A percentile compares a stretch with the other conserved stretches of the same genome.
phyloP scores from a whole-genome alignment of 1,140 invertebrate genomes.

The Phocides pigmalion region DNA sequence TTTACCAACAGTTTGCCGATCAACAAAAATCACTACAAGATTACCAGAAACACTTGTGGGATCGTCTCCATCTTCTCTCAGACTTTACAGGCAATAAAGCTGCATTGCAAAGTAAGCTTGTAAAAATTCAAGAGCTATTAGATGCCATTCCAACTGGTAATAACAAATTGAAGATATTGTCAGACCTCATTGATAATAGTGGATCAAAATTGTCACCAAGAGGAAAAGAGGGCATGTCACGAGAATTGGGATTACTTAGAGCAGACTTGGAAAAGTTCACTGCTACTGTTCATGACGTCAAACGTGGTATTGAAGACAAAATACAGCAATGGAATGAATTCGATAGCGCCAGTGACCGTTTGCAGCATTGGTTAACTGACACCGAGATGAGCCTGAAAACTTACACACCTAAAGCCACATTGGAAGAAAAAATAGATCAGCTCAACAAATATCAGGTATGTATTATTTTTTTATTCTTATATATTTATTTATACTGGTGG shows the following conservation, averaged over 20 bases:
- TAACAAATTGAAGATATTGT: slow-evolving; percentile 88
- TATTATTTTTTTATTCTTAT: slow-evolving; percentile 35
- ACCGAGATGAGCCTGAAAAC: slow-evolving; percentile 95
- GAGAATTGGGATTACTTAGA: slow-evolving; percentile 90
- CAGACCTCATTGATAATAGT: slow-evolving; percentile 88
- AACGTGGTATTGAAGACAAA: slow-evolving; percentile 91
- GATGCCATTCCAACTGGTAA: slow-evolving; percentile 90
- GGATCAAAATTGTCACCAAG: slow-evolving; percentile 87
- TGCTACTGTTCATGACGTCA: slow-evolving; percentile 89
- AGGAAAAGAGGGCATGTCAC: slow-evolving; percentile 91
- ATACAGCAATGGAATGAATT: slow-evolving; percentile 96
- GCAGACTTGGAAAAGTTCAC: slow-evolving; percentile 93
- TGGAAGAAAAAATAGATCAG: slow-evolving; percentile 96
- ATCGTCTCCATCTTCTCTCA: slow-evolving; percentile 89
- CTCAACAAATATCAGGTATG: slow-evolving; percentile 94
- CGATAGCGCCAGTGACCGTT: slow-evolving; percentile 92
- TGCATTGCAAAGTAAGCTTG: slow-evolving; percentile 88
- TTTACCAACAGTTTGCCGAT: slow-evolving; percentile 93
- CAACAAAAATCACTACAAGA: slow-evolving; percentile 93
- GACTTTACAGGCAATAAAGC: slow-evolving; percentile 93
- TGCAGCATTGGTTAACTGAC: slow-evolving; percentile 93
- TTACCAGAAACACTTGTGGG: slow-evolving; percentile 94
- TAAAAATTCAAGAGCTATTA: slow-evolving; percentile 90
- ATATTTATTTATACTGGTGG: slow-evolving; percentile 26
- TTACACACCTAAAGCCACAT: slow-evolving; percentile 91